These are phyloP conservation scores for Mesaphorura yosii DNA, from an alignment of 1,140 invertebrate species.

Conservation along the genomic window DNA sequence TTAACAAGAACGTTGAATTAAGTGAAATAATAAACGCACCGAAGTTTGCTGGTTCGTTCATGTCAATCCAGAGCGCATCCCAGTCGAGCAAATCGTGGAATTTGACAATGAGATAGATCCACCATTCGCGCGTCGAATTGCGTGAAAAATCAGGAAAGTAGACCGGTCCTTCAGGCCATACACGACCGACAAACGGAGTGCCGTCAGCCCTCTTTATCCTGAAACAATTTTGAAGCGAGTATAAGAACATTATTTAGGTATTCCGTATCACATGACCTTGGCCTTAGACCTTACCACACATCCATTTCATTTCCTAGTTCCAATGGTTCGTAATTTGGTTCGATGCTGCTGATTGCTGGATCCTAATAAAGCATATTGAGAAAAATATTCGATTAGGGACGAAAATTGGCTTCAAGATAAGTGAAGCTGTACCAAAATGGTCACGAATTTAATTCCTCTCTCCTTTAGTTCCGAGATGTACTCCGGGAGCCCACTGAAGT, in stretches of 20 bases:
- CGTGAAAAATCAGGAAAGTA: conserved; percentile 29
- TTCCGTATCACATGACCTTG: too few species aligned
- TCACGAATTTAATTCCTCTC: conserved; percentile 27
- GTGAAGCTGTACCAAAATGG: conserved; percentile 38
- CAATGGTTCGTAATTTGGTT: conserved; percentile 20
- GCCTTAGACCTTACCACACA: too few species aligned
- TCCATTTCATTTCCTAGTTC: conserved; percentile 30
- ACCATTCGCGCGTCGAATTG: conserved; percentile 18
- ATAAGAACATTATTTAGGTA: too few species aligned
- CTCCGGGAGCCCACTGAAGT: conserved; percentile 37
- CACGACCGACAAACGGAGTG: conserved; percentile 30
- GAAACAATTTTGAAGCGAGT: too few species aligned
- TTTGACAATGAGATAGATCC: conserved; percentile 22
- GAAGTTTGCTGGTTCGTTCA: conserved; percentile 32
- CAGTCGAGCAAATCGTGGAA: conserved; percentile 20
- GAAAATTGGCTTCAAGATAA: too few species aligned
- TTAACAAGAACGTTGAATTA: too few species aligned
- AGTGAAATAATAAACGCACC: too few species aligned
- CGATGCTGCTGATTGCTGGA: conserved; percentile 19
- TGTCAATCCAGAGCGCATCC: conserved; percentile 31
- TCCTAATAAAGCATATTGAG: conserved; percentile 17
- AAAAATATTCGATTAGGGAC: too few species aligned
- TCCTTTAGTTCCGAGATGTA: conserved; percentile 37
- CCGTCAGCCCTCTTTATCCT: conserved; percentile 27
- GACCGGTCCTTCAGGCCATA: conserved; percentile 37